Percentiles rank a stretch among this genome's conserved stretches.
phyloP scores from a whole-genome alignment of 2,888 invertebrate species.

The Patella ulyssiponensis region DNA sequence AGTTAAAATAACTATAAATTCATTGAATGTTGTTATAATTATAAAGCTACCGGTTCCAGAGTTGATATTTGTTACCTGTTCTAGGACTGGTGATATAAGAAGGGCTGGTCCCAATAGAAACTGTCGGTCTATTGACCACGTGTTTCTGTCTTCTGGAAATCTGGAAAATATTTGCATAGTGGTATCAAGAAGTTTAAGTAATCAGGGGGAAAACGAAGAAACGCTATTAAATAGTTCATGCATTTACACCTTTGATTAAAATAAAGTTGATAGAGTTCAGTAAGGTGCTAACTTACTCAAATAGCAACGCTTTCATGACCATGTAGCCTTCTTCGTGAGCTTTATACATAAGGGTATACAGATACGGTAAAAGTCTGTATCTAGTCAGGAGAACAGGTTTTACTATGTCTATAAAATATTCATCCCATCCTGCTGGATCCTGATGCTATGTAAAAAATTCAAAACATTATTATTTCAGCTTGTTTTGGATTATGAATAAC shows the following conservation, averaged over 20 bases:
- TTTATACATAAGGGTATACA: conserved; percentile 72
- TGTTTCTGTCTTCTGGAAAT: conserved; percentile 46
- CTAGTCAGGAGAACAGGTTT: conserved; percentile 60
- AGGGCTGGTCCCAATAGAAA: conserved; percentile 69
- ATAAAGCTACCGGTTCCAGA: not conserved
- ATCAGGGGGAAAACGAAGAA: not conserved
- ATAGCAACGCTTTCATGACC: conserved; percentile 70
- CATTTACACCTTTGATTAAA: not conserved
- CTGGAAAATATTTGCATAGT: conserved; percentile 22
- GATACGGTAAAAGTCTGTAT: conserved; percentile 72
- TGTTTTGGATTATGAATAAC: not conserved
- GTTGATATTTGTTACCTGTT: conserved; percentile 38
- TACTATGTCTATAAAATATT: conserved; percentile 43
- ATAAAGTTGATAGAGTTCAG: not conserved
- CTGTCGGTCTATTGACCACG: conserved; percentile 51
- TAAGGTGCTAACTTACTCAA: conserved; percentile 62
- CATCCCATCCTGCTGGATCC: conserved; percentile 63
- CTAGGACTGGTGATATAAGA: conserved; percentile 61
- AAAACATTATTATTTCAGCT: not conserved
- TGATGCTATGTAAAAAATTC: conserved; percentile 56
- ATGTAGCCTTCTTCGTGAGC: conserved; percentile 68
- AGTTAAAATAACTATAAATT: not conserved
- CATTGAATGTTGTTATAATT: not conserved
- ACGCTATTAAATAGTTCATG: not conserved
- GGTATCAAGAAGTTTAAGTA: no score